Base-by-base conservation (phyloP, 2,888 invertebrate species). In the Hofmannophila pseudospretella region DNA sequence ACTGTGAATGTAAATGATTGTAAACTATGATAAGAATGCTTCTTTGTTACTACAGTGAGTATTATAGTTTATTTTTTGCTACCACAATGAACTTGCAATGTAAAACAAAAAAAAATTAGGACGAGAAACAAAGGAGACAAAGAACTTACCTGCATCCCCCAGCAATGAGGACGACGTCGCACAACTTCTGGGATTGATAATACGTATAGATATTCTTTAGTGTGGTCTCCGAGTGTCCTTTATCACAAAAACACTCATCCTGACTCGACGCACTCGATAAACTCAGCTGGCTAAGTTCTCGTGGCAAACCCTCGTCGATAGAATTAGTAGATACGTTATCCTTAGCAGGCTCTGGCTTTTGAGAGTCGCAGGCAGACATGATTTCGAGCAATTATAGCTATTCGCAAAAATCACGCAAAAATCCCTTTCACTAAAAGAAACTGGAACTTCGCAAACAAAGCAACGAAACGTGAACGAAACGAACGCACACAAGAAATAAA, bases 91-190 rank as follows among this genome's bases (percentile, higher is more conserved):
- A 8, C 7, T 11, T 26, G 26, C 4, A n/a, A 26, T 26, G 5
- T 7, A 22, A 22, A 22, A 22, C 7, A 23, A 48, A 38, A 39
- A 38, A 45, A 46, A 37, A 34, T 1, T 10, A 11, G 10, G 10
- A 27, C 11, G 3, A 10, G 1, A 7, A 12, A 12, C 10, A 12
- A 28, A 16, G 11, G 23, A 27, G 19, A 37, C 38, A 42, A 36
- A 36, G 12, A 25, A 28, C 68, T 56, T 63, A 90, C 90, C 90
- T 89, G 74, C 88, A 89, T 41, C 90, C 90, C 67, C 93, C 96
- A 43, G 95, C 96, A 54, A 96, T 91, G 13, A 97, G 89, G 11
- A 91, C 91, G 33, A 97, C 94, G 88, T 97, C 97, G 67, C 96
- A 96, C 35, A 97, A 87, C 74, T 95, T 93, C 57, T 94, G 92